Percentiles rank a stretch among this genome's conserved stretches.
Conservation (phyloP, 2,113 vertebrate genomes). For the Orycteropus afer region DNA sequence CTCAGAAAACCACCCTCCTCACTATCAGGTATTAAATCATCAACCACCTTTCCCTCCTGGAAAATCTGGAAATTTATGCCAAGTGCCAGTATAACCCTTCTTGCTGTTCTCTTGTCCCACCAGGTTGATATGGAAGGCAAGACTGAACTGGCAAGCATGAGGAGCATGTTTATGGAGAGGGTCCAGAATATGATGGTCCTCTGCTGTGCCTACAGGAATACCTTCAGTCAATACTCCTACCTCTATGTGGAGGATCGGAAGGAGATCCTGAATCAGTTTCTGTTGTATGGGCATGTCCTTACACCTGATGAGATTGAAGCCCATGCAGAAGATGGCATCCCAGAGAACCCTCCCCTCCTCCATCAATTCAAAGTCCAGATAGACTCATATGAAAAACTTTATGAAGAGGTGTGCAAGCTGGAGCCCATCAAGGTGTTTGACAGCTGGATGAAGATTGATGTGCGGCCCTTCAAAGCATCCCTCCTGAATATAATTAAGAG, state of each 20-base stretch:
- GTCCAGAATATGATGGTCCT: constrained; percentile 72
- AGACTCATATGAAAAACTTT: constrained; percentile 92
- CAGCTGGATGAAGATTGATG: constrained; percentile 92
- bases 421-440: constrained; percentile 88
- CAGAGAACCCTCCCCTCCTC: constrained; percentile 88
- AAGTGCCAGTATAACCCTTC: neutral
- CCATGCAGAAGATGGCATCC: constrained; percentile 79
- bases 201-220: constrained; percentile 84
- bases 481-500: constrained; percentile 92
- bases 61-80: fast-evolving
- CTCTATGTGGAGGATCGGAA: constrained; percentile 91
- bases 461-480: constrained; percentile 88
- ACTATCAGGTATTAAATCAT: constrained; percentile 92
- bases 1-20: constrained; percentile 77
- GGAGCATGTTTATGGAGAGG: constrained; percentile 86
- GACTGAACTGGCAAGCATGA: constrained; percentile 84
- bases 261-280: constrained; percentile 92
- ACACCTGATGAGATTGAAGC: constrained; percentile 86
- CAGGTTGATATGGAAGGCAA: constrained; percentile 93
- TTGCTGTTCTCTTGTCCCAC: neutral
- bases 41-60: fast-evolving
- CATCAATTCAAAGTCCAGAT: constrained; percentile 90
- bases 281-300: constrained; percentile 87
- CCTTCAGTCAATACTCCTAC: constrained; percentile 89
- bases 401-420: constrained; percentile 88